Conservation (phyloP, 2,797 vertebrate species). For the Amblyraja radiata region DNA sequence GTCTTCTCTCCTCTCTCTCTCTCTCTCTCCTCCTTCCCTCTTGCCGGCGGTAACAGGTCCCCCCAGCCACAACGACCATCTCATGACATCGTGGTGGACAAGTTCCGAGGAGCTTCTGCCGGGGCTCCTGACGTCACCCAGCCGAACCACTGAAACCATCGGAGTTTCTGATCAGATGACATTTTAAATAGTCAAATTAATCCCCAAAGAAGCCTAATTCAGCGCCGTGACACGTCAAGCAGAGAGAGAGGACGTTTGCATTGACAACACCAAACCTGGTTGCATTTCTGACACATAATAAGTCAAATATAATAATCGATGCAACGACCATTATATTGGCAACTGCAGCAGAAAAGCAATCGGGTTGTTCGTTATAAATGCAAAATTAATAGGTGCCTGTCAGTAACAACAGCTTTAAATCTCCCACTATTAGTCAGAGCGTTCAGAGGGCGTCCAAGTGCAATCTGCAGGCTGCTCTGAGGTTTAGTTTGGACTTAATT, state of each 20-base stretch:
- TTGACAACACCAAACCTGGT: not conserved
- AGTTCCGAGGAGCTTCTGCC: not conserved
- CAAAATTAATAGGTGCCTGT: no score
- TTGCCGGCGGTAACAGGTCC: not conserved
- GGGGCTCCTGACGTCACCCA: not conserved
- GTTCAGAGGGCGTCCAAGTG: no score
- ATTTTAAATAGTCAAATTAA: not conserved
- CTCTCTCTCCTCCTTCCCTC: not conserved
- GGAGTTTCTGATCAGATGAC: constrained; percentile 14
- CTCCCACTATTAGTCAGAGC: no score
- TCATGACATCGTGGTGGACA: not conserved
- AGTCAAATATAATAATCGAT: not conserved
- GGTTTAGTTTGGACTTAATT: not conserved
- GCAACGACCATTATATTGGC: not conserved
- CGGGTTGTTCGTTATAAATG: no score
- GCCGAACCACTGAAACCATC: not conserved
- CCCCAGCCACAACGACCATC: not conserved
- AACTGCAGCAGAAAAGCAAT: no score
- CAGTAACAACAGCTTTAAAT: no score
- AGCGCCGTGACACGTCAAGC: not conserved
- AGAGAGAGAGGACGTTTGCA: not conserved
- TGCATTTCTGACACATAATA: not conserved
- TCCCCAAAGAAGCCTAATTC: not conserved
- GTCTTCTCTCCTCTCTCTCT: no score
- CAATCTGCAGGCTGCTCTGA: not conserved